These are phyloP conservation scores for Danio tinwini DNA, from an alignment of 2,797 vertebrate species.

Conservation along the genomic window DNA sequence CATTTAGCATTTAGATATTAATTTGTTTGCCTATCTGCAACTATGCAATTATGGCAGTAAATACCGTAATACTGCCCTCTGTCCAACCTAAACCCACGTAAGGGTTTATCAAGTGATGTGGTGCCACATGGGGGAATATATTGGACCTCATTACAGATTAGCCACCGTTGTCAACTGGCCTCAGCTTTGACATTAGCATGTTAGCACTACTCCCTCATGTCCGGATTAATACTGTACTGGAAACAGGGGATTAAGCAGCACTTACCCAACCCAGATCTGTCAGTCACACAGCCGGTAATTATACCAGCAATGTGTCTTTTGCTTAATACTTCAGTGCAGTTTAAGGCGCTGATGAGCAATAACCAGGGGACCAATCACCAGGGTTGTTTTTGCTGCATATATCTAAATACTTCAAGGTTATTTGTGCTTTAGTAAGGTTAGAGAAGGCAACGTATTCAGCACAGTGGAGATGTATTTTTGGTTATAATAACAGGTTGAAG, in stretches of 20 bases:
- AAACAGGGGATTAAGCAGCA: conserved; percentile 51
- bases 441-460: conserved; percentile 2
- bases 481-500: background rate
- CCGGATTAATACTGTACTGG: conserved; percentile 48
- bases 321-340: conserved; percentile 40
- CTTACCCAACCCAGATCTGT: conserved; percentile 44
- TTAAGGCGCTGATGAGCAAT: conserved; percentile 38
- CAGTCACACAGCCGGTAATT: conserved; percentile 49
- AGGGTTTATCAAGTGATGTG: conserved; percentile 20
- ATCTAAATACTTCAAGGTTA: conserved; percentile 37
- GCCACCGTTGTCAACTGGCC: conserved; percentile 42
- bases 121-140: conserved; percentile 42
- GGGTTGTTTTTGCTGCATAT: conserved; percentile 26
- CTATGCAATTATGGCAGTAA: conserved; percentile 19
- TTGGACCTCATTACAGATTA: conserved; percentile 50
- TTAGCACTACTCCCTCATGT: conserved; percentile 46
- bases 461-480: background rate
- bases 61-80: conserved; percentile 11
- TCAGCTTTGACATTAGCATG: conserved; percentile 50
- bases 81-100: conserved; percentile 5
- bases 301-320: conserved; percentile 39
- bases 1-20: background rate
- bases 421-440: conserved; percentile 26
- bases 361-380: conserved; percentile 34
- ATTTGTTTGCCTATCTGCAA: conserved; percentile 24